phyloP scores from a whole-genome alignment of 23 tunicate genomes.

The Halocynthia roretzi region DNA sequence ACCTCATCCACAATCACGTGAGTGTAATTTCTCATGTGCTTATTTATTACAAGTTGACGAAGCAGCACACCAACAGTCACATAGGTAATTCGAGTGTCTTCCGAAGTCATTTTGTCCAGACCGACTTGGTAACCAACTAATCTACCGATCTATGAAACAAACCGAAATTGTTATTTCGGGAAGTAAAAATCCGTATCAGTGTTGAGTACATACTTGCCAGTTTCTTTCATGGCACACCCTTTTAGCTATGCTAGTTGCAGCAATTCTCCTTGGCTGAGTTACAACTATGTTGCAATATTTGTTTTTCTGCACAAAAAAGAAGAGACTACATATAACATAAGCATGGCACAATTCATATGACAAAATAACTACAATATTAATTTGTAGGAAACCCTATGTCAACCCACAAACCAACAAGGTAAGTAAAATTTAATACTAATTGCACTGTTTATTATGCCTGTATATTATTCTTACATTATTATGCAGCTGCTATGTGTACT shows the following conservation, averaged over 20 bases:
- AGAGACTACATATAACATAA: too few species aligned
- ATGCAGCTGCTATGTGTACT: too few species aligned
- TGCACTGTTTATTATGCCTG: too few species aligned
- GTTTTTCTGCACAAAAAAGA: background rate
- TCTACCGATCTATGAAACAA: conserved; percentile 32
- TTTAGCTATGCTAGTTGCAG: conserved; percentile 76
- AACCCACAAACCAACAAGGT: too few species aligned
- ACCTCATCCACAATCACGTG: conserved; percentile 95
- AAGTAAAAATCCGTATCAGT: background rate
- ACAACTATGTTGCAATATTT: conserved; percentile 79
- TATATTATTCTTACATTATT: too few species aligned
- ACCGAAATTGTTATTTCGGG: too few species aligned
- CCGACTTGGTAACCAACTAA: conserved; percentile 98
- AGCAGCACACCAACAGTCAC: conserved; percentile 91
- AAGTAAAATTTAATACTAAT: too few species aligned
- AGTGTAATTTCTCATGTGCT: conserved; percentile 56
- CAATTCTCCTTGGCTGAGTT: conserved; percentile 87
- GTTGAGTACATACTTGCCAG: conserved; percentile 25
- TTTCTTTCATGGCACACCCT: conserved; percentile 77
- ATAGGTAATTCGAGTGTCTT: conserved; percentile 76
- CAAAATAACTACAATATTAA: too few species aligned
- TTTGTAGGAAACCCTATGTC: too few species aligned
- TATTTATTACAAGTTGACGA: conserved; percentile 44
- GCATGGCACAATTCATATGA: too few species aligned
- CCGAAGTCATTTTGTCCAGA: conserved; percentile 71